Evolutionary conservation across 2,888 invertebrate species (phyloP).

Genomic region (Phalangium opilio): DNA sequence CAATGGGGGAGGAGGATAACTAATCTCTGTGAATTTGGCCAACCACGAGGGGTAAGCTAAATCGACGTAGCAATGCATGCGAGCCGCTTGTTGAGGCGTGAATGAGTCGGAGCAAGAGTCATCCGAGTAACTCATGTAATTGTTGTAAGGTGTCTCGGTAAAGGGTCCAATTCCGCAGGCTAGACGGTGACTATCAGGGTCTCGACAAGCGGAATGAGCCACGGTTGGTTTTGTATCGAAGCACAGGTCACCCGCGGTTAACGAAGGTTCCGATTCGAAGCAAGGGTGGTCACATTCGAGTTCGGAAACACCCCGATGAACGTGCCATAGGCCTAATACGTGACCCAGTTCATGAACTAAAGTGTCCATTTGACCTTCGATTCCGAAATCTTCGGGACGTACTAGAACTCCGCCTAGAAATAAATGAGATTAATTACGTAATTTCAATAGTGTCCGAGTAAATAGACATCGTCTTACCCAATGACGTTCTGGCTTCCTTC

Average conservation of each 20-base stretch:
- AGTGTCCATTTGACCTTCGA: constrained; percentile 21
- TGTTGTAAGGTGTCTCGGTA: constrained; percentile 25
- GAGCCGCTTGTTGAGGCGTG: constrained; percentile 27
- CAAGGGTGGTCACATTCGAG: constrained; percentile 27
- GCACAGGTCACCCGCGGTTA: constrained; percentile 28
- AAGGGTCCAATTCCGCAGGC: constrained; percentile 22
- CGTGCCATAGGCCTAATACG: constrained; percentile 29
- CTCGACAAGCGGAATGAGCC: constrained; percentile 24
- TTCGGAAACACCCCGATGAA: constrained; percentile 28
- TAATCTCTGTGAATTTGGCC: not conserved
- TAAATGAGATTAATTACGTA: not conserved
- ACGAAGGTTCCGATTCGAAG: constrained; percentile 25
- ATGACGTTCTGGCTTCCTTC: constrained; percentile 23
- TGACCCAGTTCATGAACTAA: constrained; percentile 31
- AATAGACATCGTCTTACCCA: constrained; percentile 20
- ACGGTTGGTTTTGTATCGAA: constrained; percentile 28
- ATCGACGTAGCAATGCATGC: constrained; percentile 30
- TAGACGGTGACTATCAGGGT: constrained; percentile 20
- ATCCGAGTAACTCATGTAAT: constrained; percentile 28
- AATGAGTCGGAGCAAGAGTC: constrained; percentile 25
- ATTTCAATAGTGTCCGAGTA: not conserved
- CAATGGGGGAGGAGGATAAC: not conserved
- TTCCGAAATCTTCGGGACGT: constrained; percentile 25
- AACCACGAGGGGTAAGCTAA: not conserved
- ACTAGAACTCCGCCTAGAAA: constrained; percentile 26